These are phyloP conservation scores for Nylanderia fulva DNA, from an alignment of 1,140 invertebrate species.

Conservation along the genomic window DNA sequence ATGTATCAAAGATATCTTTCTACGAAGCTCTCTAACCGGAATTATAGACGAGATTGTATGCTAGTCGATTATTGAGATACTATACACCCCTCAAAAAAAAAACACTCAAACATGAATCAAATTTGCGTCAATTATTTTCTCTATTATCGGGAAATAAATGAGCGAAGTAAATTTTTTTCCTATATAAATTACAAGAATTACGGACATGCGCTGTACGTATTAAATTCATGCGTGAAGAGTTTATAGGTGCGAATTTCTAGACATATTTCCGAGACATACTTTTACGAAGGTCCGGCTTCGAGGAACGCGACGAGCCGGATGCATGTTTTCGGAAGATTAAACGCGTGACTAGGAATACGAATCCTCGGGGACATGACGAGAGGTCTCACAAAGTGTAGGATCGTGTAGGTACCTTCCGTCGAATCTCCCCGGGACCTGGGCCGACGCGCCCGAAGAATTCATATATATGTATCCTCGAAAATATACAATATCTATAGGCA, in stretches of 20 bases:
- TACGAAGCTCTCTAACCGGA: not conserved
- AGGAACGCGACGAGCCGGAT: conserved; percentile 65
- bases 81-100: no score
- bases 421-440: conserved; percentile 79
- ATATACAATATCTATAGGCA: not conserved
- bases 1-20: not conserved
- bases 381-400: conserved; percentile 81
- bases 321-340: conserved; percentile 80
- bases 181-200: not conserved
- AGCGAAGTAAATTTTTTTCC: not conserved
- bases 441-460: conserved; percentile 53
- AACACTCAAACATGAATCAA: not conserved
- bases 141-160: not conserved
- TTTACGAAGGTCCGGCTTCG: not conserved
- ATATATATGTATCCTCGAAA: conserved; percentile 32
- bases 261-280: not conserved
- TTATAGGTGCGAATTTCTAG: not conserved
- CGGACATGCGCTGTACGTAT: not conserved
- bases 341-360: conserved; percentile 82
- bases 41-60: not conserved
- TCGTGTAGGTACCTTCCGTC: conserved; percentile 77
- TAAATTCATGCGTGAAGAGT: not conserved
- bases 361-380: conserved; percentile 79
- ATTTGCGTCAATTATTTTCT: not conserved
- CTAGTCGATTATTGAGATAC: not conserved